Evolutionary conservation across 2,888 invertebrate species (phyloP).

Genomic region (Orthosia gracilis): DNA sequence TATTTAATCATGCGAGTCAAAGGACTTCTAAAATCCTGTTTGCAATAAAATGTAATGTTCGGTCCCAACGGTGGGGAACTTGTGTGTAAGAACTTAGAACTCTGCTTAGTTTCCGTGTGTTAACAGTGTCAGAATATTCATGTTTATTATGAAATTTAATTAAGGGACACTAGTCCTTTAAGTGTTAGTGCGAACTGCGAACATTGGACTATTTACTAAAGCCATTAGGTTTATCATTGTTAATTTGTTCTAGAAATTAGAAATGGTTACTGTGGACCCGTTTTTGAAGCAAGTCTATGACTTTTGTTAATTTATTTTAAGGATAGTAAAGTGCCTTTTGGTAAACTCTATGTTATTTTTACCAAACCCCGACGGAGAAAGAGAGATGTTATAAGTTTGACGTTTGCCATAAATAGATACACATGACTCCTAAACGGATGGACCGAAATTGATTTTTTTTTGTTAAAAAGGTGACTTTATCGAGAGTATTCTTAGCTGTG

Average conservation of each 20-base stretch:
- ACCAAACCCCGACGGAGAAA: too few relatives aligned
- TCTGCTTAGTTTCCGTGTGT: constrained; percentile 24
- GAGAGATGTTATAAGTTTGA: too few relatives aligned
- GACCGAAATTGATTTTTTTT: too few relatives aligned
- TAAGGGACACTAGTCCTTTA: constrained; percentile 27
- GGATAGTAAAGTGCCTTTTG: too few relatives aligned
- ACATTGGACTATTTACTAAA: constrained; percentile 4
- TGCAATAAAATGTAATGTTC: constrained; percentile 59
- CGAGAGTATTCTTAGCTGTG: too few relatives aligned
- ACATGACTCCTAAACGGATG: too few relatives aligned
- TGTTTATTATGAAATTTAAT: constrained; percentile 58
- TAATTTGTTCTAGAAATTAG: constrained; percentile 3
- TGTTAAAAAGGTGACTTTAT: too few relatives aligned
- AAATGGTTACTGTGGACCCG: background rate
- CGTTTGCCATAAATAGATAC: too few relatives aligned
- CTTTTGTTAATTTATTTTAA: too few relatives aligned
- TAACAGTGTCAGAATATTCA: constrained; percentile 48
- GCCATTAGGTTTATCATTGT: constrained; percentile 1
- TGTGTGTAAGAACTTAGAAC: constrained; percentile 50
- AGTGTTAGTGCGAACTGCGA: background rate
- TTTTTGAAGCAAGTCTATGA: background rate
- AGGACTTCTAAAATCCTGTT: constrained; percentile 54
- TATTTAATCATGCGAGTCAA: constrained; percentile 51
- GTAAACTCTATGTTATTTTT: too few relatives aligned
- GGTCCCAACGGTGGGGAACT: constrained; percentile 41